Evolutionary conservation across 2,888 invertebrate genomes (phyloP).

Genomic region (Lydus trimaculatus): DNA sequence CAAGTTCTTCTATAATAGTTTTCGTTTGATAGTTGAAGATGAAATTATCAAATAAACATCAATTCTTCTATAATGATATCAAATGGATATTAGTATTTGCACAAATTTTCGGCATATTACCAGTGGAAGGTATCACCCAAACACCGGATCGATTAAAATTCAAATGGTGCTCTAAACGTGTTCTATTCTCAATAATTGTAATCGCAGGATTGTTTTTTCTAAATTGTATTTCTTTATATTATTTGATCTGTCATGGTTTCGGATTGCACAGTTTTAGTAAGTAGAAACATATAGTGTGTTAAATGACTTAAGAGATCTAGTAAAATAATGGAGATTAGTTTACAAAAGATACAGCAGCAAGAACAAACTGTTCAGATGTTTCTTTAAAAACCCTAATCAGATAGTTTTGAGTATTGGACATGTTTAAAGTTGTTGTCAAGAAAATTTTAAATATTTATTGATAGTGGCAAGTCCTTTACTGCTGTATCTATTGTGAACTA

Average conservation of each 20-base stretch:
- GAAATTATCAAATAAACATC: background rate
- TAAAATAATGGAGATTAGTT: too few relatives aligned
- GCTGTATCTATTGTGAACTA: too few relatives aligned
- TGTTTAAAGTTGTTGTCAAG: too few relatives aligned
- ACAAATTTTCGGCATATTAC: constrained; percentile 22
- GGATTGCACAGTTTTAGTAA: constrained; percentile 18
- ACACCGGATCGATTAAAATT: constrained; percentile 12
- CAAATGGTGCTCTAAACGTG: constrained; percentile 18
- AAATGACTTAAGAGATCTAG: too few relatives aligned
- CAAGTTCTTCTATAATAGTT: background rate
- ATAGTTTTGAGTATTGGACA: too few relatives aligned
- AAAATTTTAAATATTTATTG: too few relatives aligned
- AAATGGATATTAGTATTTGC: constrained; percentile 15
- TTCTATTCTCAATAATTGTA: constrained; percentile 10
- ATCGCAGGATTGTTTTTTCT: constrained; percentile 12
- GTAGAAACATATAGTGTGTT: background rate
- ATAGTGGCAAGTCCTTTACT: too few relatives aligned
- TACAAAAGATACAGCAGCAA: too few relatives aligned
- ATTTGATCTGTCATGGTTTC: background rate
- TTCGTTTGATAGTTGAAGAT: too few relatives aligned
- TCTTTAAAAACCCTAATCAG: too few relatives aligned
- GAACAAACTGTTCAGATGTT: too few relatives aligned
- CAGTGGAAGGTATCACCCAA: constrained; percentile 13
- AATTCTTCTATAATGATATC: constrained; percentile 12
- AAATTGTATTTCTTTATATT: constrained; percentile 10